Evolutionary conservation across 1,140 invertebrate species (phyloP).

Genomic region (Orussus abietinus): DNA sequence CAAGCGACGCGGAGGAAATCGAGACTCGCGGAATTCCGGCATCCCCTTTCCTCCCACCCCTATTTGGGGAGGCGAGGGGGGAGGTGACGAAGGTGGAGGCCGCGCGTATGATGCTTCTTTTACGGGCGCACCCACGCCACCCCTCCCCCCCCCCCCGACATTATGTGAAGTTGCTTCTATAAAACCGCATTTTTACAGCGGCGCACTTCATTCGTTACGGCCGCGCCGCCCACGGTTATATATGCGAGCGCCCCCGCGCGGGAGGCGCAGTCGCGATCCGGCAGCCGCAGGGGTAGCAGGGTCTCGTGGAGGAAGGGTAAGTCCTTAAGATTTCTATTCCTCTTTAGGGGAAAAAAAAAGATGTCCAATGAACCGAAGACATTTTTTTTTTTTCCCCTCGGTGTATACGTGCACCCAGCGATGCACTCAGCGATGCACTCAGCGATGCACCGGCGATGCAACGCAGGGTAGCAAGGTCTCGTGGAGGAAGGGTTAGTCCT

Average conservation of each 20-base stretch:
- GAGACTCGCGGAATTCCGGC: slow-evolving; percentile 25
- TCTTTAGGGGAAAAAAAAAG: background rate
- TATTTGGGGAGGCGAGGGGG: slow-evolving; percentile 4
- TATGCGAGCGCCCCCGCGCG: slow-evolving; percentile 9
- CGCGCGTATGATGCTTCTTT: slow-evolving; percentile 36
- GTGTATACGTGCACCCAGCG: too few relatives aligned
- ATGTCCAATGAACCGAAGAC: too few relatives aligned
- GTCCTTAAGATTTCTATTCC: background rate
- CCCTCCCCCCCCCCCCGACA: too few relatives aligned
- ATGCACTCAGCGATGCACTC: too few relatives aligned
- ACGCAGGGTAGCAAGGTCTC: background rate
- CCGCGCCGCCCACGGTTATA: slow-evolving; percentile 34
- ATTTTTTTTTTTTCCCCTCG: too few relatives aligned
- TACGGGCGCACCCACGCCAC: slow-evolving; percentile 30
- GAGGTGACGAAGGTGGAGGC: slow-evolving; percentile 16
- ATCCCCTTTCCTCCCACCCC: too few relatives aligned
- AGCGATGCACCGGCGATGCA: too few relatives aligned
- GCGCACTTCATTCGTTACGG: slow-evolving; percentile 37
- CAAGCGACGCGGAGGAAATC: too few relatives aligned
- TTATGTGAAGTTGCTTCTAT: slow-evolving; percentile 35
- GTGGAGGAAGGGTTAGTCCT: slow-evolving; percentile 1
- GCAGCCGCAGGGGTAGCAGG: background rate
- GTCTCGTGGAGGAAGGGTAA: background rate
- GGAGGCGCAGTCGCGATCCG: too few relatives aligned
- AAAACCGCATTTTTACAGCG: slow-evolving; percentile 41